phyloP scores from a whole-genome alignment of 2,888 invertebrate genomes.

The Pocota personata region DNA sequence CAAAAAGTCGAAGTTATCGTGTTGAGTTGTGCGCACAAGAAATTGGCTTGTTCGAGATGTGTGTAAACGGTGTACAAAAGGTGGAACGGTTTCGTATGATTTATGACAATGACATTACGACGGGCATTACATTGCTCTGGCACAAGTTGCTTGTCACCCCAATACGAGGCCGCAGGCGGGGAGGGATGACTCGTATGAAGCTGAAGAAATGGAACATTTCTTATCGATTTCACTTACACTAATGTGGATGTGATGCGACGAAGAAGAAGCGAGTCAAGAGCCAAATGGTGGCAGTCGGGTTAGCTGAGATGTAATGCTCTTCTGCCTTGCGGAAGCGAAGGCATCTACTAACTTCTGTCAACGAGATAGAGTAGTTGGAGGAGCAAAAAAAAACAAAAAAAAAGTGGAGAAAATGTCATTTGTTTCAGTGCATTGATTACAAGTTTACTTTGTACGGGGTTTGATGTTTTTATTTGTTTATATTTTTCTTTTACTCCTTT shows the following conservation, averaged over 20 bases:
- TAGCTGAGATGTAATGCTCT: not conserved
- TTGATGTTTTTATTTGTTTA: slow-evolving; percentile 66
- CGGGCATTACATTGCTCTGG: slow-evolving; percentile 38
- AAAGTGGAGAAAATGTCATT: slow-evolving; percentile 35
- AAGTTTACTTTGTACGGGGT: slow-evolving; percentile 48
- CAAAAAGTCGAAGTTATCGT: slow-evolving; percentile 21
- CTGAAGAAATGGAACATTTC: slow-evolving; percentile 27
- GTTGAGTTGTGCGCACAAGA: slow-evolving; percentile 40
- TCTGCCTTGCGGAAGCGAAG: not conserved
- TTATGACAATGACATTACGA: slow-evolving; percentile 68
- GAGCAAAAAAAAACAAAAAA: not conserved
- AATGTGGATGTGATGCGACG: slow-evolving; percentile 59
- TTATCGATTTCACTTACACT: slow-evolving; percentile 71
- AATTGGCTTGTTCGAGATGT: slow-evolving; percentile 58
- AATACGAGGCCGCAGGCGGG: no score
- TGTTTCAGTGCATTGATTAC: slow-evolving; percentile 70
- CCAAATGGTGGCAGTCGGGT: slow-evolving; percentile 27
- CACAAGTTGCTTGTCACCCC: slow-evolving; percentile 54
- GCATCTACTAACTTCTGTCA: slow-evolving; percentile 29
- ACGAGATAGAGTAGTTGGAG: not conserved
- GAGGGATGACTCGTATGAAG: not conserved
- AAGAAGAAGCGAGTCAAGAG: slow-evolving; percentile 26
- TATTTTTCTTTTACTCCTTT: slow-evolving; percentile 8
- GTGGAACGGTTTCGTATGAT: slow-evolving; percentile 62
- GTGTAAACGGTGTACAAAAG: slow-evolving; percentile 62